Conservation (phyloP, 2,888 invertebrate species). For the Trichogramma evanescens region DNA sequence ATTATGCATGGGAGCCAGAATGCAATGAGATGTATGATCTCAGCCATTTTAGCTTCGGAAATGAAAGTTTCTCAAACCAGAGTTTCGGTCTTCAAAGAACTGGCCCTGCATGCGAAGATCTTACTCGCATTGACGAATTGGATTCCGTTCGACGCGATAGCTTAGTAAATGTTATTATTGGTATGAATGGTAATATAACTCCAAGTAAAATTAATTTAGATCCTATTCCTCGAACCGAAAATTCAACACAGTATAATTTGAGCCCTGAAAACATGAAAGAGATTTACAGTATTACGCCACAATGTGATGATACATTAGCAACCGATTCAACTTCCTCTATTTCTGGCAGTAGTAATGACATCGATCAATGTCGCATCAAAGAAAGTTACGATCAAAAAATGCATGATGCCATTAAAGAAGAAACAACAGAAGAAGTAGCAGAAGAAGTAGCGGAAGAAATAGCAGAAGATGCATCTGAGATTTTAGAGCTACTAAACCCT, state of each 20-base stretch:
- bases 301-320: constrained; percentile 8
- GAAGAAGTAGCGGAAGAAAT: constrained; percentile 11
- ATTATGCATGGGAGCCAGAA: too few relatives aligned
- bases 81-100: too few relatives aligned
- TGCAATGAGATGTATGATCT: too few relatives aligned
- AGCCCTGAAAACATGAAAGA: constrained; percentile 33
- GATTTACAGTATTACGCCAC: constrained; percentile 39
- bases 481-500: constrained; percentile 29
- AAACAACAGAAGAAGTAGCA: constrained; percentile 5
- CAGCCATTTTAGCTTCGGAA: too few relatives aligned
- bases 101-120: too few relatives aligned
- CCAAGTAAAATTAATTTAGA: constrained; percentile 24
- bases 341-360: constrained; percentile 4
- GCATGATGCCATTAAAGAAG: neutral
- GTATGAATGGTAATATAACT: constrained; percentile 30
- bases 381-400: neutral
- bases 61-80: too few relatives aligned
- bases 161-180: constrained; percentile 31
- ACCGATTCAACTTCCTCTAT: neutral
- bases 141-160: constrained; percentile 28
- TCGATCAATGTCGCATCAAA: too few relatives aligned
- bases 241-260: constrained; percentile 36
- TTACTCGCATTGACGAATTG: neutral
- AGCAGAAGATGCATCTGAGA: constrained; percentile 28
- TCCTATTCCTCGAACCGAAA: constrained; percentile 27